Evolutionary conservation across 2,888 invertebrate species (phyloP), one percentile per base, ranked within the genome.

Genomic region (Gastrophysa polygoni): DNA sequence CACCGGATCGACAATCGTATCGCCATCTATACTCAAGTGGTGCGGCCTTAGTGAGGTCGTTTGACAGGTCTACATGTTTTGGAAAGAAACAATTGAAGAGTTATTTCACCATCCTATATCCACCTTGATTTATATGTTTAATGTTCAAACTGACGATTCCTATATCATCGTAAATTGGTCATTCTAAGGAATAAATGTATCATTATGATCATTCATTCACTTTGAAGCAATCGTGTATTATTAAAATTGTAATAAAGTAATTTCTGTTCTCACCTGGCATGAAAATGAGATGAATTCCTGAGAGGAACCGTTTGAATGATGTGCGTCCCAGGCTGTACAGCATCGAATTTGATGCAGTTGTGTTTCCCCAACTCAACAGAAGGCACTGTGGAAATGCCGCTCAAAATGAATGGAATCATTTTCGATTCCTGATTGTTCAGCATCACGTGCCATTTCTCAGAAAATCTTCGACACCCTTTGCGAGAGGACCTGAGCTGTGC

Each of bases 391-490:
- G 80, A 76, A 57, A 77, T 80, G 43, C 81, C 83, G 56, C 78
- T 79, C 29, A 84, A 73, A 61, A 77, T 78, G 38, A 85, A 73
- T 6, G 73, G 73, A 10, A 74, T 65, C 34, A 73, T 75, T 49
- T 78, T 74, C 11, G 78, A 73, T 2, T 68, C 59, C 57, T 76
- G 75, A 2, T 80, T 82, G 64, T 84, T 84, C 48, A 84, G 73
- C 58, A 79, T 75, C 20, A 84, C 57, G 1, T 74, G 69, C 84
- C 85, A 85, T 44, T 78, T 74, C 72, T 85, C 84, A 1, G 76
- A 62, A 64, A 81, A 82, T 1, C 77, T 73, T 71, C 11, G 71
- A 61, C 1, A 66, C 62, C 1, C 52, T 7, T 47, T 73, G 73
- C 48, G 29, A n/a, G 59, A 59, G 1, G 81, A 77, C 61, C 75